Base-by-base conservation (phyloP, 1,140 invertebrate genomes). In the Drosophila lini region DNA sequence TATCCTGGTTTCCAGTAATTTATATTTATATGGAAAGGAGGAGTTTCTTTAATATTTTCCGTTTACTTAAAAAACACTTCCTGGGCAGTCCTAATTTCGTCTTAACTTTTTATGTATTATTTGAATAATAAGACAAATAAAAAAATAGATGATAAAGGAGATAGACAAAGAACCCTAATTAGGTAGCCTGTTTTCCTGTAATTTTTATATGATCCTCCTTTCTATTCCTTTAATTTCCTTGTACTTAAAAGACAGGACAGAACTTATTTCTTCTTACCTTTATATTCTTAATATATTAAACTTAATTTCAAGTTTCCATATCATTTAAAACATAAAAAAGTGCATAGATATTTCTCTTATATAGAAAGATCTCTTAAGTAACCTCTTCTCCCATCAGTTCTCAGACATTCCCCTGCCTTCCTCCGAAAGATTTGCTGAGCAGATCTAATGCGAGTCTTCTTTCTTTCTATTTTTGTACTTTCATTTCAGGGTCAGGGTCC, bases 401-500 rank as follows among this genome's bases (percentile, higher is more conserved):
- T 28, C 31, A 0, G 8, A 57, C 31, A 41, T 56, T 56, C 7
- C 42, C 45, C 34, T 40, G 32, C n/a, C 36, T 13, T 40, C 42
- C 7, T 36, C 13, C 10, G 25, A 41, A n/a, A 69, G 73, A 59
- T 75, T 60, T 52, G 63, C 36, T 34, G 48, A 61, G 69, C 62
- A 62, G 62, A 44, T 69, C 56, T 86, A 86, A 86, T 79, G 45
- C 47, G 45, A 84, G 80, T 69, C 63, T 73, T 78, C 57, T 88
- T 73, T 78, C 59, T 86, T 61, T 84, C 58, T 84, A 59, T 68
- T 79, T 61, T 83, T 89, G 48, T 89, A 89, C 48, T 89, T 78
- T 88, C 83, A 88, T 88, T 88, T 89, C 84, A 89, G 84, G 89
- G 70, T 84, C 56, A 84, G 70, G 77, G 84, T 74, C 69, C 63